Evolutionary conservation across 1,140 invertebrate species (phyloP).

Genomic region (Pseudomyrmex cubaensis): DNA sequence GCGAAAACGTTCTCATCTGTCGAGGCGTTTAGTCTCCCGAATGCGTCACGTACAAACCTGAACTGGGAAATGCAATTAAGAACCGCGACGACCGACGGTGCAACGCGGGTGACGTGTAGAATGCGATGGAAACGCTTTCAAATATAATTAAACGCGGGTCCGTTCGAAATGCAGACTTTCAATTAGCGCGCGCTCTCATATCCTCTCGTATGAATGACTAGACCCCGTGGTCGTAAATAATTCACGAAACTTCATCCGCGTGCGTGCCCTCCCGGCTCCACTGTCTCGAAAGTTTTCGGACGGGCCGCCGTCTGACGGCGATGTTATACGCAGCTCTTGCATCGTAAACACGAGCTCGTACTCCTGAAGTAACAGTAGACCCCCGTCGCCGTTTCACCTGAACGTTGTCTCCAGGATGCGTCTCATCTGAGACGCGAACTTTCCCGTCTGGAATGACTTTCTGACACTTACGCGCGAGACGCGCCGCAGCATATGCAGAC

Average conservation of each 20-base stretch:
- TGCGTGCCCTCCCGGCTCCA: slow-evolving; percentile 23
- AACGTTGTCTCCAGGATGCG: slow-evolving; percentile 49
- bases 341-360: slow-evolving; percentile 59
- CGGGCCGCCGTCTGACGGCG: slow-evolving; percentile 53
- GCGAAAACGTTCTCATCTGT: neutral
- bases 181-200: slow-evolving; percentile 60
- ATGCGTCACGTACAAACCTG: neutral
- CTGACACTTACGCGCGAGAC: slow-evolving; percentile 12
- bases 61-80: slow-evolving; percentile 36
- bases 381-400: slow-evolving; percentile 45
- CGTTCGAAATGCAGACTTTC: slow-evolving; percentile 55
- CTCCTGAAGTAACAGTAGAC: slow-evolving; percentile 46
- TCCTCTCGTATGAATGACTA: slow-evolving; percentile 50
- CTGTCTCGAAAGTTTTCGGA: slow-evolving; percentile 70
- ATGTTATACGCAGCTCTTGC: slow-evolving; percentile 58
- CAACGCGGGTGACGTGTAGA: slow-evolving; percentile 33
- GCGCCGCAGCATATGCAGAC: neutral
- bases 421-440: slow-evolving; percentile 16
- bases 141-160: slow-evolving; percentile 63
- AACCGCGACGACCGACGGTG: slow-evolving; percentile 2
- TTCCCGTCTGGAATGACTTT: slow-evolving; percentile 46
- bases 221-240: slow-evolving; percentile 61
- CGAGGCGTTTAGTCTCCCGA: neutral
- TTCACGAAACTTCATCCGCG: slow-evolving; percentile 62
- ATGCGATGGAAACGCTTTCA: slow-evolving; percentile 49